phyloP scores from a whole-genome alignment of 1,140 invertebrate genomes.

The Fopius arisanus region DNA sequence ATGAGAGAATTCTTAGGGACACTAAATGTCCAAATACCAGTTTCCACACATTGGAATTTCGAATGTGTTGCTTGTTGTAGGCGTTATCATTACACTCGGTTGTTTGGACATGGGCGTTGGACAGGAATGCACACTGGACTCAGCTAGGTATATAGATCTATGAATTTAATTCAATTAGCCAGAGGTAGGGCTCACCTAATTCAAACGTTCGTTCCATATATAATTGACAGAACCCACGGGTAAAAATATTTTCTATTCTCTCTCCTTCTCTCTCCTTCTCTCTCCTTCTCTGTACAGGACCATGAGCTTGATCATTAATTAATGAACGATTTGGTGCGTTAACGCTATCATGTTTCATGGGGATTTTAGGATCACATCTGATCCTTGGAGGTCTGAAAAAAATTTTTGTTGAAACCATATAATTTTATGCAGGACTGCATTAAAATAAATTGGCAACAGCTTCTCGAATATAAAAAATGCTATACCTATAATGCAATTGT shows the following conservation, averaged over 20 bases:
- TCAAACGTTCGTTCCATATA: background rate
- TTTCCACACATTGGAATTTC: background rate
- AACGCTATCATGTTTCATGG: background rate
- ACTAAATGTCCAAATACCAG: background rate
- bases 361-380: background rate
- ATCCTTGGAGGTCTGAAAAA: background rate
- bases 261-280: too few relatives aligned
- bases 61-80: background rate
- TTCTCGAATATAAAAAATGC: too few relatives aligned
- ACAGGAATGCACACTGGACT: background rate
- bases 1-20: background rate
- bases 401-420: background rate
- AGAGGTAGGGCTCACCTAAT: background rate
- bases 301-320: background rate
- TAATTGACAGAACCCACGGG: background rate
- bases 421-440: too few relatives aligned
- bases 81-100: background rate
- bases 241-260: too few relatives aligned
- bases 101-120: background rate
- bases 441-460: too few relatives aligned
- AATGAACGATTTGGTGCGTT: background rate
- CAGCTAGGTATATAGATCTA: background rate
- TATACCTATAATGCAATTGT: too few relatives aligned
- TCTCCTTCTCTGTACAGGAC: background rate
- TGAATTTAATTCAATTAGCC: background rate